Conservation (phyloP, 2,888 invertebrate species). For the Galerucella pusilla region DNA sequence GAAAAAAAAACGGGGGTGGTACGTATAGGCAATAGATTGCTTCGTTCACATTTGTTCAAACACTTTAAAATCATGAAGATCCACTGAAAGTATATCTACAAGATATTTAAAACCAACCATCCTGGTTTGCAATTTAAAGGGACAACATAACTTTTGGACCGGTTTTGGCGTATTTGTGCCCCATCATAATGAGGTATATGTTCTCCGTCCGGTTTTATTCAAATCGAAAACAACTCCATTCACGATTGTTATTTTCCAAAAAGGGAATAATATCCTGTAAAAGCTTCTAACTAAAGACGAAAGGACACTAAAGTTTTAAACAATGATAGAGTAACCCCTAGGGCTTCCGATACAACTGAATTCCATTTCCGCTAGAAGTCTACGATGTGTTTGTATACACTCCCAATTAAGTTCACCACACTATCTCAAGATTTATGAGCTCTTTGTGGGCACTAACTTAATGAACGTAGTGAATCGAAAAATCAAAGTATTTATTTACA, state of each 20-base stretch:
- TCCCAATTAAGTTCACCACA: conserved; percentile 45
- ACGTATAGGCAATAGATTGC: no score
- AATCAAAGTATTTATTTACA: not conserved
- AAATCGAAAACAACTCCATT: not conserved
- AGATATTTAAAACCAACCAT: no score
- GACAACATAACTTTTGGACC: no score
- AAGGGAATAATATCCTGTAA: conserved; percentile 9
- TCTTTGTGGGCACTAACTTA: conserved; percentile 32
- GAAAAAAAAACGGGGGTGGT: no score
- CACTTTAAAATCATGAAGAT: no score
- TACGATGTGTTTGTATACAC: conserved; percentile 44
- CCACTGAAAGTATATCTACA: no score
- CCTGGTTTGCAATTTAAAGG: no score
- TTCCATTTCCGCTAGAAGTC: conserved; percentile 51
- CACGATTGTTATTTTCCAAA: not conserved
- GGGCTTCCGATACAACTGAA: conserved; percentile 53
- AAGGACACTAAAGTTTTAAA: conserved; percentile 54
- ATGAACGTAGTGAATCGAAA: conserved; percentile 29
- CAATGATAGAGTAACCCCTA: conserved; percentile 56
- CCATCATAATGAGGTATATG: no score
- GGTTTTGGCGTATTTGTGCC: no score
- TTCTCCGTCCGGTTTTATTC: no score
- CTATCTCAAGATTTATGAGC: conserved; percentile 43
- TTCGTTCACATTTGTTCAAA: no score
- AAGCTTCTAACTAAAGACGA: conserved; percentile 25